Evolutionary conservation across 1,140 invertebrate species (phyloP).

Genomic region (Cyphomyrmex costatus): DNA sequence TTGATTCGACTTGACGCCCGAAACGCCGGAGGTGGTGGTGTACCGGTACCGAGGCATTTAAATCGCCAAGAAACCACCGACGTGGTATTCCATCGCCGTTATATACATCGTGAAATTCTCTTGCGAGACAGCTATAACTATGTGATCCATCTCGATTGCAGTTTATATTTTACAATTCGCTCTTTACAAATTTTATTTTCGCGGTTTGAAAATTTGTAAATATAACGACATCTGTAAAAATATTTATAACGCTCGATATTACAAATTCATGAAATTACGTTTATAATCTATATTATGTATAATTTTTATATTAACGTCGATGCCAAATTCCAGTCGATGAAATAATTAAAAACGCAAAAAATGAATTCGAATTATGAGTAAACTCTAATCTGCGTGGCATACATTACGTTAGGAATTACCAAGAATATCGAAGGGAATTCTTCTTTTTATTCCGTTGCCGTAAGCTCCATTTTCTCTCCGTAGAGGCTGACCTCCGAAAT

Average conservation of each 20-base stretch:
- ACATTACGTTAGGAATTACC: constrained; percentile 18
- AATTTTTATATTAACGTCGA: neutral
- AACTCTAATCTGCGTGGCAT: neutral
- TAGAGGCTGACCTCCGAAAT: constrained; percentile 65
- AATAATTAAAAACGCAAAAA: constrained; percentile 10
- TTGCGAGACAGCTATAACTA: constrained; percentile 8
- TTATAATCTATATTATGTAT: too few relatives aligned
- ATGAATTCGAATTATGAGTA: neutral
- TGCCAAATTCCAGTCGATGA: neutral
- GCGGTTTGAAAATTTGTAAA: neutral
- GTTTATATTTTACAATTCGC: neutral
- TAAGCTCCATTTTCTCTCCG: constrained; percentile 44
- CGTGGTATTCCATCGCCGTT: constrained; percentile 24
- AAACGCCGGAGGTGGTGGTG: constrained; percentile 30
- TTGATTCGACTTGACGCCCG: constrained; percentile 61
- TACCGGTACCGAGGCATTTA: constrained; percentile 54
- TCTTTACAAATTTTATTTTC: neutral
- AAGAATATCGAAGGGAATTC: constrained; percentile 25
- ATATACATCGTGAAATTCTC: constrained; percentile 26
- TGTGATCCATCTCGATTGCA: constrained; percentile 15
- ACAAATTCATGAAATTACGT: neutral
- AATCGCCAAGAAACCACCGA: constrained; percentile 53
- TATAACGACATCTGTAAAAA: neutral
- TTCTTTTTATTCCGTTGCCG: constrained; percentile 31
- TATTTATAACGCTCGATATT: neutral